Percentiles rank a stretch among this genome's conserved stretches.
Evolutionary conservation across 2,113 vertebrate species (phyloP).

Genomic region (Varanus komodoensis): DNA sequence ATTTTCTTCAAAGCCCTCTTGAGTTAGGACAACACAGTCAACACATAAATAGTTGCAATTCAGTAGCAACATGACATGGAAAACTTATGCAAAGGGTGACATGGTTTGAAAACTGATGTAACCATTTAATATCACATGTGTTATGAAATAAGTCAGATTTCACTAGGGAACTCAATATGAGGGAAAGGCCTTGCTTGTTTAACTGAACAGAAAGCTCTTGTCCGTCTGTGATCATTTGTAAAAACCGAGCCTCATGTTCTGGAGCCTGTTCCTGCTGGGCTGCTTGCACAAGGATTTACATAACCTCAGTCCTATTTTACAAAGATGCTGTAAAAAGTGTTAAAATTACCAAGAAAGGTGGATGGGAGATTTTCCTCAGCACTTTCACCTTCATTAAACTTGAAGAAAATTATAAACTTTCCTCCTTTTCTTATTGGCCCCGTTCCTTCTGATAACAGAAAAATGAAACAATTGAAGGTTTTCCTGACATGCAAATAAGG

Average conservation of each 20-base stretch:
- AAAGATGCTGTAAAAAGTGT: neutral
- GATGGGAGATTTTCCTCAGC: neutral
- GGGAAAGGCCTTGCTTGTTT: rapidly evolving
- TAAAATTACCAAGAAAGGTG: neutral
- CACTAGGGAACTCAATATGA: too few relatives aligned
- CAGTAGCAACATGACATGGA: rapidly evolving
- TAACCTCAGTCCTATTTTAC: neutral
- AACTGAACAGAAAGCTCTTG: neutral
- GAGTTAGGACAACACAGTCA: neutral
- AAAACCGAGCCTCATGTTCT: neutral
- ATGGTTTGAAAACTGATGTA: slow-evolving; percentile 14
- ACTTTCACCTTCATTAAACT: neutral
- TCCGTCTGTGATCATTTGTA: too few relatives aligned
- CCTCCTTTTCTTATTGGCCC: neutral
- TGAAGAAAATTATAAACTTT: neutral
- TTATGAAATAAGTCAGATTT: slow-evolving; percentile 43
- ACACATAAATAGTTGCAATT: neutral
- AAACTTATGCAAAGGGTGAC: neutral
- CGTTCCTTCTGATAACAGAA: too few relatives aligned
- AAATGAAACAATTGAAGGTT: too few relatives aligned
- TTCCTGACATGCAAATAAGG: too few relatives aligned
- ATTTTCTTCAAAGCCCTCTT: neutral
- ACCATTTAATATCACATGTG: neutral
- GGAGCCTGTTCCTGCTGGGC: neutral
- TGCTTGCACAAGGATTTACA: slow-evolving; percentile 4